phyloP scores from a whole-genome alignment of 1,140 invertebrate species.

The Euura lappo region DNA sequence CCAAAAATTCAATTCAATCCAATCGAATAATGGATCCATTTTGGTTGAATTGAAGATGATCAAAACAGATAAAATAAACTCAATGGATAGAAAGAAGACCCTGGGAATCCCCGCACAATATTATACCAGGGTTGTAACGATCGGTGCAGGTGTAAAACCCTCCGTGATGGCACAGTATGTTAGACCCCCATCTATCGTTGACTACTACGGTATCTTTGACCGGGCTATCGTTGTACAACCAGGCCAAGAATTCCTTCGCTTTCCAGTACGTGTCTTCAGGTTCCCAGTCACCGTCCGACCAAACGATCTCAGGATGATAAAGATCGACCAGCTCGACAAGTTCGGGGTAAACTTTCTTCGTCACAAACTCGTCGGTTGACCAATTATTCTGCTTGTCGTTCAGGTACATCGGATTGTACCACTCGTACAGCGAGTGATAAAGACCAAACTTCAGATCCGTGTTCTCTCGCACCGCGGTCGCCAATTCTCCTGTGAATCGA shows the following conservation, averaged over 20 bases:
- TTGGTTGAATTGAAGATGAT: too few relatives aligned
- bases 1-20: too few relatives aligned
- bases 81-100: too few relatives aligned
- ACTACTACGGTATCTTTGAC: constrained; percentile 87
- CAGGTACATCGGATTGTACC: constrained; percentile 88
- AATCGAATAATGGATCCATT: too few relatives aligned
- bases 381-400: constrained; percentile 75
- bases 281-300: constrained; percentile 95
- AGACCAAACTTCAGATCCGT: constrained; percentile 79
- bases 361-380: constrained; percentile 70
- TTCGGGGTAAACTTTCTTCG: constrained; percentile 76
- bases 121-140: constrained; percentile 83
- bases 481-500: constrained; percentile 68
- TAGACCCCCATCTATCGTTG: constrained; percentile 84
- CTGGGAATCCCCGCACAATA: too few relatives aligned
- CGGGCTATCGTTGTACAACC: constrained; percentile 95
- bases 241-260: constrained; percentile 82
- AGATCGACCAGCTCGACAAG: constrained; percentile 74
- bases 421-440: constrained; percentile 91
- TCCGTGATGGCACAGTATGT: constrained; percentile 84
- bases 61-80: too few relatives aligned
- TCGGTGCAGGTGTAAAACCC: constrained; percentile 88
- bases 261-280: constrained; percentile 82
- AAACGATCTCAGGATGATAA: constrained; percentile 89
- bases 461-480: constrained; percentile 70